phyloP scores from a whole-genome alignment of 2,113 vertebrate species.

The Steatornis caripensis region DNA sequence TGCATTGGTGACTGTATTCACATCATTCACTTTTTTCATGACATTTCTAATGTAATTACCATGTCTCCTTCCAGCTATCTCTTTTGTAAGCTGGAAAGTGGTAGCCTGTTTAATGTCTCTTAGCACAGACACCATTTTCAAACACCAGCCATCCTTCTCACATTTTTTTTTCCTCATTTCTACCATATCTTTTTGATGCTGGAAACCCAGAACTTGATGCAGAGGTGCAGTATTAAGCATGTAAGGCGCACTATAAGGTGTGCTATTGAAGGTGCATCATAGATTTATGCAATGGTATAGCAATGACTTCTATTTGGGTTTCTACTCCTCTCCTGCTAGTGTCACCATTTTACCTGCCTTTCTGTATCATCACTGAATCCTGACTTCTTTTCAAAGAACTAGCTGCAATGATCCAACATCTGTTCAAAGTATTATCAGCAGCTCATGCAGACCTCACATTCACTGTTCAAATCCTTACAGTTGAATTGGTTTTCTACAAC shows the following conservation, averaged over 20 bases:
- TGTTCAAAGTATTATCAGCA: not conserved
- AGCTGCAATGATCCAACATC: not conserved
- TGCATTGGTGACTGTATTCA: not conserved
- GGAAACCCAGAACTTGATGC: not conserved
- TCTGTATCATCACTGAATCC: not conserved
- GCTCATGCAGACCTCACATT: not conserved
- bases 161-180: not conserved
- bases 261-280: not conserved
- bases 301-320: not conserved
- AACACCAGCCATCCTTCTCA: not conserved
- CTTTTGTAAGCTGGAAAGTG: not conserved
- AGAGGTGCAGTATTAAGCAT: not conserved
- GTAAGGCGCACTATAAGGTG: not conserved
- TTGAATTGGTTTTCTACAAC: not conserved
- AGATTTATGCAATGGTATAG: not conserved
- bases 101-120: slow-evolving; percentile 9
- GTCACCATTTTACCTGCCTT: not conserved
- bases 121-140: not conserved
- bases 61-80: not conserved
- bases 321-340: not conserved
- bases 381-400: not conserved
- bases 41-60: slow-evolving; percentile 31
- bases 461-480: not conserved
- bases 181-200: not conserved
- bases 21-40: not conserved